Evolutionary conservation across 2,113 vertebrate species (phyloP), one percentile per base, ranked within the genome.

Genomic region (Amia ocellicauda): DNA sequence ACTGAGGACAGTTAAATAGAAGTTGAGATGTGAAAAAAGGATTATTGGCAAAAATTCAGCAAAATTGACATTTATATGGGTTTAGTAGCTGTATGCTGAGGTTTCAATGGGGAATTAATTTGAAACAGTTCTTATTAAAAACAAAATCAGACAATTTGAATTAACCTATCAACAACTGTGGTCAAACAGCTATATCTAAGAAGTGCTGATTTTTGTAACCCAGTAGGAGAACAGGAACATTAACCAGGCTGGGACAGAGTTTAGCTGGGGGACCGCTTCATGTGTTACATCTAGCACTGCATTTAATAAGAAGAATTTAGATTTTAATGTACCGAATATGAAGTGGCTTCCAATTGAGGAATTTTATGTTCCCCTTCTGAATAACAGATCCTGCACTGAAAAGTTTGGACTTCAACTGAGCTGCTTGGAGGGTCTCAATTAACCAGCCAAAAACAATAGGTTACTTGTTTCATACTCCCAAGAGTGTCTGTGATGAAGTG

Each of bases 31-130:
- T n/a, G n/a, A n/a, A n/a, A n/a, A n/a, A n/a, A 72, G 76, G 71
- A 74, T 76, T 72, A 69, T 82, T 87, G 85, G 86, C 86, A 89
- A 75, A 64, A 43, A 62, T 24, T 28, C 68, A 66, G 78, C 77
- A 86, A 85, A 36, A 85, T 84, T 82, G 75, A 59, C 63, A 74
- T 87, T 88, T 86, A 86, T 87, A 83, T 79, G 85, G 76, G 80
- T 82, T 78, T 87, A 85, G 85, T 88, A 89, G 87, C 85, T 68
- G 71, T 69, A 74, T 81, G 84, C 82, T 85, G 82, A 62, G 79
- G 83, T 87, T 88, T 88, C 84, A 84, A 85, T 80, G 75, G 78
- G 80, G 80, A 82, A 89, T 84, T 83, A 89, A 89, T 85, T 78
- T 24, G 70, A 86, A 88, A 74, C 86, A 88, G 85, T 53, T 79